These are phyloP conservation scores for Trichoplusia ni DNA, from an alignment of 1,140 invertebrate genomes.

Conservation along the genomic window DNA sequence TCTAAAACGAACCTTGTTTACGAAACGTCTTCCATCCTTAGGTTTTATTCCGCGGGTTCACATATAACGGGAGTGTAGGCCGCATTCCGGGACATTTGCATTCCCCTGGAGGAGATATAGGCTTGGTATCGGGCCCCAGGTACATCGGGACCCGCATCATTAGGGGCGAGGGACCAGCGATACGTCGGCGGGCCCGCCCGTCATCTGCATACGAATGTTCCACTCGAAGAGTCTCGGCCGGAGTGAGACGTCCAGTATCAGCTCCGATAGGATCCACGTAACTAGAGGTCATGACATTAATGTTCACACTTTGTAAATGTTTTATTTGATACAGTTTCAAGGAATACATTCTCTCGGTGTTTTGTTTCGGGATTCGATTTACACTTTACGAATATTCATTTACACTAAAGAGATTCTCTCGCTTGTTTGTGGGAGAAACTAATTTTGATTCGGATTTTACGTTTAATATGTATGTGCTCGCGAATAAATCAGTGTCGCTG, in stretches of 20 bases:
- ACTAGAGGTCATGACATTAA: constrained; percentile 6
- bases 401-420: no score
- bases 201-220: constrained; percentile 31
- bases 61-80: constrained; percentile 5
- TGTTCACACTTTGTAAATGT: constrained; percentile 17
- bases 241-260: constrained; percentile 7
- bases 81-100: constrained; percentile 21
- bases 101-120: constrained; percentile 9
- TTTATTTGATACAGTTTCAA: no score
- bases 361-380: no score
- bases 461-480: no score
- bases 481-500: no score
- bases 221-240: constrained; percentile 8
- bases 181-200: constrained; percentile 3
- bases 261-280: constrained; percentile 17
- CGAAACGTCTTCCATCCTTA: constrained; percentile 15
- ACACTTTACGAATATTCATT: no score
- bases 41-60: neutral
- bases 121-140: constrained; percentile 13
- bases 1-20: neutral
- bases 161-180: neutral
- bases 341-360: no score
- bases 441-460: no score
- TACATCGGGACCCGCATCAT: constrained; percentile 8
- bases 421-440: no score